A percentile compares a stretch with the other conserved stretches of the same genome.
Evolutionary conservation across 2,888 invertebrate species (phyloP).

Genomic region (Petrolisthes cinctipes): DNA sequence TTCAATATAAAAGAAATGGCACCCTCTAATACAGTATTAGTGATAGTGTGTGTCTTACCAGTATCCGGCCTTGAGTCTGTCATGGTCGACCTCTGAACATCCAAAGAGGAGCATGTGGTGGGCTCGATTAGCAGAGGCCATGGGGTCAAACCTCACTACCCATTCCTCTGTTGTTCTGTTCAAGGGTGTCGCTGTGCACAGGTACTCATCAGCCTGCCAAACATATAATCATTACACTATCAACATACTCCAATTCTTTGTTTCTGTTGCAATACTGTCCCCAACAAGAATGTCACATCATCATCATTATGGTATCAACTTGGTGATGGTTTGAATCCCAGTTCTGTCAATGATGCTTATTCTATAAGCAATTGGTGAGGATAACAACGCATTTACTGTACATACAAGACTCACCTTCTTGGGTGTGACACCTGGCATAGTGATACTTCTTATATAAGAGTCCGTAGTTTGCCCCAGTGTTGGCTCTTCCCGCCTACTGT

Average conservation of each 20-base stretch:
- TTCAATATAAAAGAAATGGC: not conserved
- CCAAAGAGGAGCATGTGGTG: conserved; percentile 76
- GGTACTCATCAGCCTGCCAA: conserved; percentile 61
- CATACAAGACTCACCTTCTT: conserved; percentile 25
- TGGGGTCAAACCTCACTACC: conserved; percentile 69
- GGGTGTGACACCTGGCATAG: conserved; percentile 37
- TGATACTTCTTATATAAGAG: conserved; percentile 15
- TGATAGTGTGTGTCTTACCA: conserved; percentile 25
- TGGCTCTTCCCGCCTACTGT: not conserved
- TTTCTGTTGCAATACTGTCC: no score
- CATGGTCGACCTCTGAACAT: conserved; percentile 68
- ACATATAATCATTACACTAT: not conserved
- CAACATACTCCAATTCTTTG: no score
- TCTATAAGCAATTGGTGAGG: no score
- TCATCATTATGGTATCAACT: no score
- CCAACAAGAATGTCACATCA: no score
- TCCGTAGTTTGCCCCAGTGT: not conserved
- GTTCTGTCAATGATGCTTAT: no score
- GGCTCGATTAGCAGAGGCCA: conserved; percentile 73
- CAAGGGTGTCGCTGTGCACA: conserved; percentile 58
- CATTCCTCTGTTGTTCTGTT: conserved; percentile 58
- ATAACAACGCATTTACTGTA: not conserved
- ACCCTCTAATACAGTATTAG: not conserved
- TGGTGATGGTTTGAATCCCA: no score
- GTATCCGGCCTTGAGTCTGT: not conserved